phyloP scores from a whole-genome alignment of 2,888 invertebrate species.

The Arrhopalites spinosus region DNA sequence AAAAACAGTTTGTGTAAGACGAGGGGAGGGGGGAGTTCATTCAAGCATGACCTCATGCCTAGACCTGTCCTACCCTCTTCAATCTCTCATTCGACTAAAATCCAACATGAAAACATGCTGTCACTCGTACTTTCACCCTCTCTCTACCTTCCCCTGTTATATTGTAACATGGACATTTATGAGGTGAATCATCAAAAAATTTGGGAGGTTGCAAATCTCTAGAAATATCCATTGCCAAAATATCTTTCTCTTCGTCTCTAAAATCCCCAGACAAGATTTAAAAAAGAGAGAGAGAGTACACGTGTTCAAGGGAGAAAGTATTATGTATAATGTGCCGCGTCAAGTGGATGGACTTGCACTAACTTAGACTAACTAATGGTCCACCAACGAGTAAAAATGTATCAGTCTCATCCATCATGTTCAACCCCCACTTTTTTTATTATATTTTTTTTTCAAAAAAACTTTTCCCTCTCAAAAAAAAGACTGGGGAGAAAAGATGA shows the following conservation, averaged over 20 bases:
- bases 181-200: not conserved
- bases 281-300: no score
- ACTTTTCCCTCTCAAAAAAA: not conserved
- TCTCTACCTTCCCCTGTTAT: not conserved
- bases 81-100: not conserved
- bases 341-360: no score
- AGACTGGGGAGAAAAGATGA: not conserved
- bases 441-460: not conserved
- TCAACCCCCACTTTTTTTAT: not conserved
- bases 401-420: slow-evolving; percentile 19
- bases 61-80: not conserved
- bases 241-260: no score
- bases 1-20: not conserved
- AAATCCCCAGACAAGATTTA: no score
- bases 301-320: no score
- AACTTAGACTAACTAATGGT: slow-evolving; percentile 12
- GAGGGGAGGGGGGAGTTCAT: not conserved
- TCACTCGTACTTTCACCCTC: not conserved
- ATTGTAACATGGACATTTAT: not conserved
- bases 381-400: not conserved
- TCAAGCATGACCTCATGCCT: not conserved
- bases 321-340: no score
- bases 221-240: not conserved
- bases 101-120: slow-evolving; percentile 12
- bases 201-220: not conserved